Percentiles rank a stretch among this genome's conserved stretches.
phyloP scores from a whole-genome alignment of 2,797 vertebrate species.

The Sylvia borin region DNA sequence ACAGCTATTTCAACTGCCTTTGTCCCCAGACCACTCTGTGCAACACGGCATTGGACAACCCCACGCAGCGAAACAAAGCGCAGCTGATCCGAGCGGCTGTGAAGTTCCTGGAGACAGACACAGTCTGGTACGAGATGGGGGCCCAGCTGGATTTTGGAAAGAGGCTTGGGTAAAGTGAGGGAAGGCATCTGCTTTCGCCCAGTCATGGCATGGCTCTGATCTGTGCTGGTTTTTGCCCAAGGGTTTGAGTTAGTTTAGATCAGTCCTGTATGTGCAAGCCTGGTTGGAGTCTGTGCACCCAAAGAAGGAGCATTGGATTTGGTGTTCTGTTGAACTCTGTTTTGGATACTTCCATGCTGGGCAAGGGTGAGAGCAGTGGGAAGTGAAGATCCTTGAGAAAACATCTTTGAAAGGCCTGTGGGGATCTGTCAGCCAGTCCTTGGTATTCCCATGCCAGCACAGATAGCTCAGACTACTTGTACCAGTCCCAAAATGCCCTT shows the following conservation, averaged over 20 bases:
- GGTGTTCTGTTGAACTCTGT: not conserved
- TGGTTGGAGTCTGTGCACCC: not conserved
- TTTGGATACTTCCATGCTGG: not conserved
- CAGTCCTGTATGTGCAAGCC: not conserved
- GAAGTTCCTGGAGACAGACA: conserved; percentile 96
- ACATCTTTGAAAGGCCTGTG: not conserved
- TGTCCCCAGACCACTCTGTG: conserved; percentile 89
- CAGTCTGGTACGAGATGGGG: conserved; percentile 84
- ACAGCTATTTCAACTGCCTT: not conserved
- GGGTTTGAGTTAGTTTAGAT: not conserved
- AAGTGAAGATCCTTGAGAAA: not conserved
- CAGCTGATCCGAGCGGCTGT: conserved; percentile 89
- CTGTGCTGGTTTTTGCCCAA: not conserved
- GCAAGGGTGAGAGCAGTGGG: not conserved
- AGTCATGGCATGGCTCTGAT: not conserved
- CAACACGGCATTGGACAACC: conserved; percentile 95
- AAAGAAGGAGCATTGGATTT: not conserved
- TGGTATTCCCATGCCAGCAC: not conserved
- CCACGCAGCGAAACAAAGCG: conserved; percentile 84
- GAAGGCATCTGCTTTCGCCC: not conserved
- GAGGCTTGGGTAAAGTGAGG: not conserved
- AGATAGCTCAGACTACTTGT: not conserved
- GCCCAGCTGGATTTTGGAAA: not conserved
- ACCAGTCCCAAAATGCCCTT: not conserved
- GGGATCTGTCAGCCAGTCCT: not conserved